A percentile compares a stretch with the other conserved stretches of the same genome.
Evolutionary conservation across 1,140 invertebrate genomes (phyloP).

Genomic region (Globodera rostochiensis): DNA sequence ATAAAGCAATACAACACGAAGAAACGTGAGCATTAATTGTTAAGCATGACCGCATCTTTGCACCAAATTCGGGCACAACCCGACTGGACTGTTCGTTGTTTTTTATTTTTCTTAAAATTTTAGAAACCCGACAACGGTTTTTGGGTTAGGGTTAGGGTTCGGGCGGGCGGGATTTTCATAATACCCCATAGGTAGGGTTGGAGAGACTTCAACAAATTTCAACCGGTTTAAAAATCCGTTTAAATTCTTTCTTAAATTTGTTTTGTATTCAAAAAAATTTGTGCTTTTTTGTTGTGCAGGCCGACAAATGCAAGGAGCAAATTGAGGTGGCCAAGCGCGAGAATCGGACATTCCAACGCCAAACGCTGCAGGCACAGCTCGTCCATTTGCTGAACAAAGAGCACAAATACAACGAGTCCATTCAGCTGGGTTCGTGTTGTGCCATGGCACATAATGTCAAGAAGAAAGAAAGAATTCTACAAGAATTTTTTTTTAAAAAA

Average conservation of each 20-base stretch:
- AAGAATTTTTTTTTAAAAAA: too few species aligned
- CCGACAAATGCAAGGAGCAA: constrained; percentile 81
- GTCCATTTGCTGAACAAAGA: constrained; percentile 61
- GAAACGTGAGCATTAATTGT: not conserved
- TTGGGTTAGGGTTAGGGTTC: too few species aligned
- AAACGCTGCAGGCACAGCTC: constrained; percentile 79
- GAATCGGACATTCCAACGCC: constrained; percentile 90
- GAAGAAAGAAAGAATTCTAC: too few species aligned
- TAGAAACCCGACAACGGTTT: not conserved
- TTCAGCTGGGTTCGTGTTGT: constrained; percentile 49
- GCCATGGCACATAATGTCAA: not conserved
- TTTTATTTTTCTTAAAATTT: not conserved
- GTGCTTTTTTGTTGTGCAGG: constrained; percentile 56
- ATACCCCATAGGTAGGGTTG: too few species aligned
- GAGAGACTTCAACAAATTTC: too few species aligned
- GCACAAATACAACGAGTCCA: constrained; percentile 45
- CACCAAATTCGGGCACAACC: constrained; percentile 16
- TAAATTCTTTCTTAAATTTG: too few species aligned
- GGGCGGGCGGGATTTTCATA: too few species aligned
- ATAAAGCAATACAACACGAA: too few species aligned
- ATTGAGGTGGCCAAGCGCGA: constrained; percentile 99
- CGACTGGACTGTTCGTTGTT: not conserved
- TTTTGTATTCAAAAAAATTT: too few species aligned
- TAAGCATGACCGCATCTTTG: not conserved
- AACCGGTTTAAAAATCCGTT: too few species aligned